Conservation (phyloP, 2,888 invertebrate species). For the Cheilosia vernalis region DNA sequence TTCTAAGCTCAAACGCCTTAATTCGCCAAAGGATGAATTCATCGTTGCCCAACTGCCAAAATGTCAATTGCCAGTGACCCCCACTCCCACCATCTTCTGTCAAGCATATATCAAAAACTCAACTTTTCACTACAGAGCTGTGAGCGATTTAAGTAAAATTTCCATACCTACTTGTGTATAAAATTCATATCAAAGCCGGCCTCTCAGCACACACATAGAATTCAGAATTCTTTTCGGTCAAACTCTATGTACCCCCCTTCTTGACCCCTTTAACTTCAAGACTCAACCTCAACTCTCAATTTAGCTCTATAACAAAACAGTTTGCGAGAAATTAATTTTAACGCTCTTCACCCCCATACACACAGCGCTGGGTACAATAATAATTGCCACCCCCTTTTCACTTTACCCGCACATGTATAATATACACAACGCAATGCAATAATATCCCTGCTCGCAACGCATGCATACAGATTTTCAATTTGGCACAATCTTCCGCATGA, state of each 20-base stretch:
- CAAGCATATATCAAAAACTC: too few relatives aligned
- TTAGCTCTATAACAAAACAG: slow-evolving; percentile 39
- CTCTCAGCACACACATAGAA: background rate
- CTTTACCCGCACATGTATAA: background rate
- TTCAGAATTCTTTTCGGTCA: background rate
- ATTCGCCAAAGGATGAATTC: too few relatives aligned
- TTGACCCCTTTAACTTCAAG: slow-evolving; percentile 23
- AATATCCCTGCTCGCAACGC: slow-evolving; percentile 23
- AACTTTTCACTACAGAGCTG: background rate
- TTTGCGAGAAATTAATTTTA: slow-evolving; percentile 59
- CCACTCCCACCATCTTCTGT: too few relatives aligned
- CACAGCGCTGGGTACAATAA: slow-evolving; percentile 30
- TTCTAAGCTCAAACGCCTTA: too few relatives aligned
- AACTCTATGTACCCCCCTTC: background rate
- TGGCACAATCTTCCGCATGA: slow-evolving; percentile 72
- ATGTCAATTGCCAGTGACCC: too few relatives aligned
- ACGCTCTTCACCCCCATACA: slow-evolving; percentile 18
- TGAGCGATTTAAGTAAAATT: background rate
- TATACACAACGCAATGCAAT: slow-evolving; percentile 36
- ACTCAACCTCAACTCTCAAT: slow-evolving; percentile 2
- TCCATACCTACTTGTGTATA: background rate
- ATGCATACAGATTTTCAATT: slow-evolving; percentile 65
- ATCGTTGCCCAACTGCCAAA: too few relatives aligned
- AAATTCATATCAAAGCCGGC: slow-evolving; percentile 24
- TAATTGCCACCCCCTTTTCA: slow-evolving; percentile 45